phyloP scores from a whole-genome alignment of 2,888 invertebrate genomes.

The Opisthograptis luteolata region DNA sequence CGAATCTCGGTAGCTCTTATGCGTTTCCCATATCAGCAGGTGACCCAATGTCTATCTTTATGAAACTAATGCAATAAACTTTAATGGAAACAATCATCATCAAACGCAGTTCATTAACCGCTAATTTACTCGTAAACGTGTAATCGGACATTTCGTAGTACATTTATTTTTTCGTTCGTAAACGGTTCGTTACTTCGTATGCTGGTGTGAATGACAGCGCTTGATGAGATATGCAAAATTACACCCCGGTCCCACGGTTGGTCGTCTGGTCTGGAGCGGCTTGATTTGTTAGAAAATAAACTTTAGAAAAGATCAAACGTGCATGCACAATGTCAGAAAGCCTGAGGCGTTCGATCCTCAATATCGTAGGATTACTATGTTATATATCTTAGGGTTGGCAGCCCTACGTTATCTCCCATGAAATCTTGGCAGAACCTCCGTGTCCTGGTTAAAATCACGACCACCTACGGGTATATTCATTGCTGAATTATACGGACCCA shows the following conservation, averaged over 20 bases:
- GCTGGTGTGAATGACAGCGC: not conserved
- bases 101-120: not conserved
- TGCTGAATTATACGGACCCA: slow-evolving; percentile 15
- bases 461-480: slow-evolving; percentile 13
- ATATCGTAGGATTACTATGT: too few relatives aligned
- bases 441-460: not conserved
- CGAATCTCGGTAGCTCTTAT: not conserved
- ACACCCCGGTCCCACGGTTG: too few relatives aligned
- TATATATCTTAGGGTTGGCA: too few relatives aligned
- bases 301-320: too few relatives aligned
- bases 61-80: not conserved
- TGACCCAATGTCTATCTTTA: not conserved
- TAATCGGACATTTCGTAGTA: not conserved
- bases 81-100: slow-evolving; percentile 1
- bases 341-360: too few relatives aligned
- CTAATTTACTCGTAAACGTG: not conserved
- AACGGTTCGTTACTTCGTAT: not conserved
- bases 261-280: too few relatives aligned
- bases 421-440: not conserved
- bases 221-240: slow-evolving; percentile 3
- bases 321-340: too few relatives aligned
- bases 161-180: not conserved
- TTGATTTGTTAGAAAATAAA: too few relatives aligned
- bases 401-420: not conserved
- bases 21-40: not conserved